Conservation (phyloP, 2,113 vertebrate genomes). For the Gorsachius goisagi region DNA sequence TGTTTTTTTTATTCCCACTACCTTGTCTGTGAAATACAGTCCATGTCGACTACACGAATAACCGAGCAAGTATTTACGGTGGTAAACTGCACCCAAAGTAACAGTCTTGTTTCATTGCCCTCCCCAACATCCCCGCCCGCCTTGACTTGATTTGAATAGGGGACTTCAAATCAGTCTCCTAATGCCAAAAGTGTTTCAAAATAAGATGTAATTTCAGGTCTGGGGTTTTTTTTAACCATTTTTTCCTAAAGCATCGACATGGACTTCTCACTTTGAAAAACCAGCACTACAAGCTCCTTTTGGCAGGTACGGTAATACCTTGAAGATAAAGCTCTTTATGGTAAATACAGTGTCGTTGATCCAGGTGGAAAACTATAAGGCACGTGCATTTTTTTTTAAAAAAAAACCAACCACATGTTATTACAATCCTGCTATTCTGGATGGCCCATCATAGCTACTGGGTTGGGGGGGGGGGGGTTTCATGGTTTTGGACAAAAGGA, state of each 20-base stretch:
- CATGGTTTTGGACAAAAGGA: not conserved
- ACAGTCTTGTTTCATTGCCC: conserved; percentile 8
- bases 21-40: not conserved
- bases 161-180: not conserved
- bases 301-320: conserved; percentile 6
- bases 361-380: conserved; percentile 63
- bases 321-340: conserved; percentile 27
- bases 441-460: not conserved
- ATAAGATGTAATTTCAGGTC: not conserved
- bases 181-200: not conserved
- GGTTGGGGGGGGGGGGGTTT: too few species aligned
- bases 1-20: not conserved
- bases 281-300: conserved; percentile 37
- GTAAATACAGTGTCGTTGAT: conserved; percentile 50
- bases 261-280: conserved; percentile 20
- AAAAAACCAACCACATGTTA: not conserved
- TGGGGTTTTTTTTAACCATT: not conserved
- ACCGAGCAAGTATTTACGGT: not conserved
- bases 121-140: too few species aligned
- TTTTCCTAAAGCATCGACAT: not conserved
- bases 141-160: not conserved
- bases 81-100: conserved; percentile 34
- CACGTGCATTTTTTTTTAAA: conserved; percentile 7
- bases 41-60: not conserved
- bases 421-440: not conserved